Percentiles rank a stretch among this genome's conserved stretches.
Evolutionary conservation across 2,113 vertebrate species (phyloP).

Genomic region (Atractosteus spatula): DNA sequence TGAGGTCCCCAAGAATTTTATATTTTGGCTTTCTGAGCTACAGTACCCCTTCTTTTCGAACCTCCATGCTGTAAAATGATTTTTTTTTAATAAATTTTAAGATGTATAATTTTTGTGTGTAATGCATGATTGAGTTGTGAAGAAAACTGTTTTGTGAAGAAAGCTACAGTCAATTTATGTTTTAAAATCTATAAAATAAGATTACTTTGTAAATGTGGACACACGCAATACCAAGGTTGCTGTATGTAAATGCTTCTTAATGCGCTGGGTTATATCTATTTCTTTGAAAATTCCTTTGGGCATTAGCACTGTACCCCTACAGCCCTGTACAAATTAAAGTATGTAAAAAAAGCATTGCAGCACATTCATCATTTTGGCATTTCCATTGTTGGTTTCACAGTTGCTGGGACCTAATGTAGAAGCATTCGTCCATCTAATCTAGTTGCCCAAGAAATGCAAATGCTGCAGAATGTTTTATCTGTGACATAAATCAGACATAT

Average conservation of each 20-base stretch:
- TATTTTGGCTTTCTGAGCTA: too few relatives aligned
- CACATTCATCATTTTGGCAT: slow-evolving; percentile 56
- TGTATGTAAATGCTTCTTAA: slow-evolving; percentile 5
- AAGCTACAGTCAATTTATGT: too few relatives aligned
- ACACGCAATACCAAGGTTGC: not conserved
- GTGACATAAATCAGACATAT: slow-evolving; percentile 35
- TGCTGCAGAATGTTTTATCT: slow-evolving; percentile 50
- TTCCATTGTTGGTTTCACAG: slow-evolving; percentile 56
- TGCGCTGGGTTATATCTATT: not conserved
- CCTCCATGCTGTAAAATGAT: too few relatives aligned
- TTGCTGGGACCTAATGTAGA: slow-evolving; percentile 39
- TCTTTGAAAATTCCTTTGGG: slow-evolving; percentile 33
- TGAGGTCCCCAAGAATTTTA: too few relatives aligned
- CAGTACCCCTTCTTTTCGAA: too few relatives aligned
- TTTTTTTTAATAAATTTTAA: too few relatives aligned
- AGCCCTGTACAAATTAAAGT: slow-evolving; percentile 36
- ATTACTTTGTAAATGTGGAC: not conserved
- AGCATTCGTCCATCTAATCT: slow-evolving; percentile 49
- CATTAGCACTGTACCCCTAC: slow-evolving; percentile 33
- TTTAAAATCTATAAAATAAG: not conserved
- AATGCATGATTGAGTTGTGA: too few relatives aligned
- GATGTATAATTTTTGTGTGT: too few relatives aligned
- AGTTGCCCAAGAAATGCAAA: slow-evolving; percentile 49
- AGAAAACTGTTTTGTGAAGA: too few relatives aligned
- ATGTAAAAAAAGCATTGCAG: slow-evolving; percentile 39